Conservation (phyloP, 2,888 invertebrate species). For the Brachyopa scutellaris region DNA sequence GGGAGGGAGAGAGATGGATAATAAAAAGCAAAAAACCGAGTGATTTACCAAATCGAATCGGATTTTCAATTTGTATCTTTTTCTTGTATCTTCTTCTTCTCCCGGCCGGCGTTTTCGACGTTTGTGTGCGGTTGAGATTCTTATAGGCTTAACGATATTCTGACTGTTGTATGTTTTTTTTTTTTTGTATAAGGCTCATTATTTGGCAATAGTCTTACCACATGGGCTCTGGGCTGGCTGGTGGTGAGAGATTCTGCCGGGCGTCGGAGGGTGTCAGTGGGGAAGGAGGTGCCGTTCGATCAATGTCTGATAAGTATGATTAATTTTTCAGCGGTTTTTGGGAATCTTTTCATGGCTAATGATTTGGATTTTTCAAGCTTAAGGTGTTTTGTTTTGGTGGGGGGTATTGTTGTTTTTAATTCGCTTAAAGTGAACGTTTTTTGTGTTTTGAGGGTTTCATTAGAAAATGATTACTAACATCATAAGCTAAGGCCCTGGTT, state of each 20-base stretch:
- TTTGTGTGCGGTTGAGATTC: constrained; percentile 37
- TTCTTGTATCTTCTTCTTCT: background rate
- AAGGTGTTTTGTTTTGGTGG: background rate
- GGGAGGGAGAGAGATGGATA: constrained; percentile 1
- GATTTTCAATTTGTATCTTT: constrained; percentile 65
- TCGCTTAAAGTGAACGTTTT: too few relatives aligned
- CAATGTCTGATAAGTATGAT: constrained; percentile 51
- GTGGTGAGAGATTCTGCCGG: constrained; percentile 26
- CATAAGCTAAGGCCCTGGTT: too few relatives aligned
- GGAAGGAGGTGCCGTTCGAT: background rate
- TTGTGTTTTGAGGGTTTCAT: too few relatives aligned
- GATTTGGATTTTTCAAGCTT: constrained; percentile 29
- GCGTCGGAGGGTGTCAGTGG: background rate
- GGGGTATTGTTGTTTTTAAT: background rate
- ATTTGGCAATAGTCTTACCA: constrained; percentile 55
- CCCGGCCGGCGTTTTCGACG: background rate
- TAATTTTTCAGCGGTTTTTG: constrained; percentile 44
- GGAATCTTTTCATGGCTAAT: constrained; percentile 42
- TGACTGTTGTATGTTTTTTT: too few relatives aligned
- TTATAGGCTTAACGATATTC: constrained; percentile 42
- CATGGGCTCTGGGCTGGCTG: background rate
- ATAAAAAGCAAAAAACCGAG: constrained; percentile 66
- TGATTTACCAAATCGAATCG: constrained; percentile 67
- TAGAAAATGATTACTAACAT: too few relatives aligned
- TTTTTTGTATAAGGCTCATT: constrained; percentile 54